Evolutionary conservation across 2,113 vertebrate genomes (phyloP), one percentile per base, ranked within the genome.

Genomic region (Python bivittatus): DNA sequence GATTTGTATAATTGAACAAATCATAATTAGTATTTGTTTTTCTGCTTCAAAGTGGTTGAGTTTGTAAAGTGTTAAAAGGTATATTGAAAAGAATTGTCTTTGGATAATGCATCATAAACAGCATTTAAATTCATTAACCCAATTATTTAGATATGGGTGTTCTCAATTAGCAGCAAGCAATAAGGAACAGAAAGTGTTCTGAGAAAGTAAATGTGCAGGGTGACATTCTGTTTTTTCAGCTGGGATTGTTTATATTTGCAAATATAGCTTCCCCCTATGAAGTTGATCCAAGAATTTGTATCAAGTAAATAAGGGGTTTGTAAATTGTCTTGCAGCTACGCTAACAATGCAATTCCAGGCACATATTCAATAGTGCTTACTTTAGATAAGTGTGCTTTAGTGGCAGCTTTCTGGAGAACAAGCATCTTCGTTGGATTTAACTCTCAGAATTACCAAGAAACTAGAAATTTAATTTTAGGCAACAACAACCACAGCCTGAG

Each of bases 211-310:
- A 84, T 58, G 10, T 52, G 29, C 27, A 58, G 42, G 86, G 42
- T 33, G 5, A 83, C 42, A 84, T 88, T 56, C 91, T 92, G 91
- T 92, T 92, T 92, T 88, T 44, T 42, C 91, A 88, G 91, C 86
- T 92, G 91, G 86, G 64, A 58, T 88, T 88, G 56, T 88, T 92
- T 88, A 92, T 88, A 92, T 92, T 88, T 84, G 91, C 86, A 92
- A 88, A 84, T 84, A 88, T 48, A 29, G 48, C 54, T 61, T 44
- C 52, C 54, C 6, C 17, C 86, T 88, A 20, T 92, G 86, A 84
- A 60, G 29, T 25, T 20, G 23, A 60, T 72, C 86, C 72, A 88
- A 92, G 42, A 22, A 58, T n/a, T 91, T 91, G 42, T 33, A 86
- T n/a, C 25, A 15, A 15, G 22, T 15, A 88, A 88, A 53, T 57